phyloP scores from a whole-genome alignment of 2,888 invertebrate species.

The Apocheima hispidaria region DNA sequence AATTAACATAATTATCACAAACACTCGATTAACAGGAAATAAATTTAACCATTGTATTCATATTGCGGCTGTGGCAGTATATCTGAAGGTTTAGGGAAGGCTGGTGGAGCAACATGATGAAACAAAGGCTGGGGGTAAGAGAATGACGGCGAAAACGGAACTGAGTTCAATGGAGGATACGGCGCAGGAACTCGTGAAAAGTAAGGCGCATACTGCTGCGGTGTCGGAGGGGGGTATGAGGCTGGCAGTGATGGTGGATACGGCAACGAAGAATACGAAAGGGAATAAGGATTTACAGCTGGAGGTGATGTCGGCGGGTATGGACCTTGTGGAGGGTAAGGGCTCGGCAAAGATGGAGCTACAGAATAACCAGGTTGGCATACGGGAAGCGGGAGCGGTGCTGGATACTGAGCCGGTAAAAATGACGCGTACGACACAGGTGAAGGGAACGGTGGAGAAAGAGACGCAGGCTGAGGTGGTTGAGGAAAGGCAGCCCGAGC shows the following conservation, averaged over 20 bases:
- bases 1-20: neutral
- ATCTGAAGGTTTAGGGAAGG: conserved; percentile 31
- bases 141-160: conserved; percentile 4
- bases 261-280: conserved; percentile 36
- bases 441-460: conserved; percentile 31
- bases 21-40: neutral
- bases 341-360: conserved; percentile 5
- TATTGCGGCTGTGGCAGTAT: conserved; percentile 31
- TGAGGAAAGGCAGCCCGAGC: conserved; percentile 41
- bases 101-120: neutral
- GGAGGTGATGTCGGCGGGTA: conserved; percentile 23
- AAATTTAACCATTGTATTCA: conserved; percentile 11
- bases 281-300: conserved; percentile 19
- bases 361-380: conserved; percentile 17
- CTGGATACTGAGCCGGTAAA: conserved; percentile 12
- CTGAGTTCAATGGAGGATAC: conserved; percentile 1
- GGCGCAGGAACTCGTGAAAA: conserved; percentile 23
- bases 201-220: conserved; percentile 21
- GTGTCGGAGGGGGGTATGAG: conserved; percentile 33
- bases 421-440: conserved; percentile 32
- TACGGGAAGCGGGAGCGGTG: conserved; percentile 11
- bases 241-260: conserved; percentile 35
- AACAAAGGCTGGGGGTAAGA: conserved; percentile 18
- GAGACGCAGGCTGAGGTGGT: conserved; percentile 26
- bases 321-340: conserved; percentile 20